Conservation (phyloP, 2,888 invertebrate species). For the Thalpophila matura region DNA sequence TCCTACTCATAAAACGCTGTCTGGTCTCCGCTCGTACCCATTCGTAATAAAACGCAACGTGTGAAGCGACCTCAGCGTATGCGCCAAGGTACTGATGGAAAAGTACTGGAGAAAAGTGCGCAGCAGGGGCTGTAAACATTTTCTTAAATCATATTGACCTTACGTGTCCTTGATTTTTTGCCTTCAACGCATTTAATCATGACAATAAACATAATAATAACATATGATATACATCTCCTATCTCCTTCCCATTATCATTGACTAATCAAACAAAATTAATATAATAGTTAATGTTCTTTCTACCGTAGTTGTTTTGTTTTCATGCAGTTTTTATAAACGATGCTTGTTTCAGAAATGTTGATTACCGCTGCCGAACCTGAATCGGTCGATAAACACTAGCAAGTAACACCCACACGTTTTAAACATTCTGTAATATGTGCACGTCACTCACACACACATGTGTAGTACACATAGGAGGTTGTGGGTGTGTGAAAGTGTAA, state of each 20-base stretch:
- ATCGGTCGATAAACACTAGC: conserved; percentile 73
- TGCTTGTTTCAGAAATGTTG: conserved; percentile 73
- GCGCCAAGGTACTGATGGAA: conserved; percentile 78
- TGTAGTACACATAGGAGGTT: conserved; percentile 53
- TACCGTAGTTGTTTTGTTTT: conserved; percentile 2
- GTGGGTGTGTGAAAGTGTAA: conserved; percentile 75
- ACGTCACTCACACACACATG: conserved; percentile 67
- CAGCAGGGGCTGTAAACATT: conserved; percentile 74
- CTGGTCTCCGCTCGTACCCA: not conserved
- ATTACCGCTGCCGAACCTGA: conserved; percentile 74
- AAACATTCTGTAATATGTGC: conserved; percentile 71
- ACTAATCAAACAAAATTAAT: not conserved
- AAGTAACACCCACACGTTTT: conserved; percentile 70
- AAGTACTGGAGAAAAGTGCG: conserved; percentile 82
- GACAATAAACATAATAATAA: not conserved
- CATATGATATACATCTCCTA: not conserved
- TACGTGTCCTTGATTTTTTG: conserved; percentile 6
- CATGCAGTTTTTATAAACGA: conserved; percentile 1
- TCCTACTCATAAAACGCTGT: not conserved
- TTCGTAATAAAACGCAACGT: conserved; percentile 29
- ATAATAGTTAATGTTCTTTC: not conserved
- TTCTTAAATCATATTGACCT: conserved; percentile 51
- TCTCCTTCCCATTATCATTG: not conserved
- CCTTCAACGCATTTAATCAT: not conserved
- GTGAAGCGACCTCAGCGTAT: conserved; percentile 56